phyloP scores from a whole-genome alignment of 2,113 vertebrate genomes.

The Marmota monax region DNA sequence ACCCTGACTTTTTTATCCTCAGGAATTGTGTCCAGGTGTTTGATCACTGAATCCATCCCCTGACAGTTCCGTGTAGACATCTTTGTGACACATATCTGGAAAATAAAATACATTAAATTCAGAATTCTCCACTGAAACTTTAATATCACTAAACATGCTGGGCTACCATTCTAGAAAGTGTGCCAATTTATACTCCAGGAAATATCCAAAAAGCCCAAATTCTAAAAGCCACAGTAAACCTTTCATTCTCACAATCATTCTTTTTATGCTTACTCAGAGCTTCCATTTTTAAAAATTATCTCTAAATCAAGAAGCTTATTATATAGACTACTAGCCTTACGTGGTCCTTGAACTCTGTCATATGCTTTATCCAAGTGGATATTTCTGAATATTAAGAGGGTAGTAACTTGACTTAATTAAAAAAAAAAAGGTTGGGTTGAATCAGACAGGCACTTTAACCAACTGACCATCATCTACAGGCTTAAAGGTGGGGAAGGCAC shows the following conservation, averaged over 20 bases:
- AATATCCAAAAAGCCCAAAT: not conserved
- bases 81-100: constrained; percentile 99
- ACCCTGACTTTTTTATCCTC: constrained; percentile 98
- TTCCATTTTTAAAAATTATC: not conserved
- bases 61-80: constrained; percentile 99
- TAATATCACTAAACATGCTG: not conserved
- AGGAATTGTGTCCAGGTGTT: constrained; percentile 98
- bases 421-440: not conserved
- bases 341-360: not conserved
- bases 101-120: constrained; percentile 63
- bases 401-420: not conserved
- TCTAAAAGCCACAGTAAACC: not conserved
- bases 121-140: not conserved
- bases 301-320: not conserved
- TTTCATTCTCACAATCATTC: not conserved
- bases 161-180: constrained; percentile 1
- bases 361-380: not conserved
- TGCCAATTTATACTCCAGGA: constrained; percentile 25
- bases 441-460: not conserved
- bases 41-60: constrained; percentile 97
- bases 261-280: not conserved
- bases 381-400: constrained; percentile 32
- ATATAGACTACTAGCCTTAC: not conserved
- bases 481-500: not conserved
- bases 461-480: not conserved